These are phyloP conservation scores for Menura novaehollandiae DNA, from an alignment of 2,113 vertebrate species.

Conservation along the genomic window DNA sequence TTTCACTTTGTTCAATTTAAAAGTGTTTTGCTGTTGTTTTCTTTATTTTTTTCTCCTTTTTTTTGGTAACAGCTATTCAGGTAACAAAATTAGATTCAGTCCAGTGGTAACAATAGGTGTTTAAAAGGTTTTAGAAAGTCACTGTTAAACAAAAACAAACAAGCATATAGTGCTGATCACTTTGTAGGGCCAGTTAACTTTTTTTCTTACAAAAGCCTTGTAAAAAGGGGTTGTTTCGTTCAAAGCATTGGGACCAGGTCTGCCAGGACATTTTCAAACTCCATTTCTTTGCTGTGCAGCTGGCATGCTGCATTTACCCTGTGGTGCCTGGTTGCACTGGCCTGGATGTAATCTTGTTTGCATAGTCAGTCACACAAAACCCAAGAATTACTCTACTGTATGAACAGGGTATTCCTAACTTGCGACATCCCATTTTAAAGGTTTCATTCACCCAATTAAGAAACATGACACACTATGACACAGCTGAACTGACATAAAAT, in stretches of 20 bases:
- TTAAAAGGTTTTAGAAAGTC: background rate
- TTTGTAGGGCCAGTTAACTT: background rate
- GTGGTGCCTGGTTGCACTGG: background rate
- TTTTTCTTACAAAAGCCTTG: background rate
- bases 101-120: background rate
- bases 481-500: background rate
- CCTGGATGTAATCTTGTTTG: conserved; percentile 21
- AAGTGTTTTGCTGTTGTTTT: background rate
- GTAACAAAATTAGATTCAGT: background rate
- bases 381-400: background rate
- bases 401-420: conserved; percentile 18
- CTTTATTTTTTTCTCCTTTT: background rate
- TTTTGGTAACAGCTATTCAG: background rate
- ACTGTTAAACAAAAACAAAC: background rate
- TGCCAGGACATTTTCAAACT: background rate
- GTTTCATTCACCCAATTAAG: background rate
- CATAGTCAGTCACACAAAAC: background rate
- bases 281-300: background rate
- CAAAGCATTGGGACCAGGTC: background rate
- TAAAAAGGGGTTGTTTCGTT: background rate
- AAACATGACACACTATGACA: background rate
- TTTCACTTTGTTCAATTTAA: background rate
- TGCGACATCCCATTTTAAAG: background rate
- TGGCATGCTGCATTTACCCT: background rate
- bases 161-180: background rate